Evolutionary conservation across 92 coral and sea anemone genomes (phyloP).

Genomic region (Zoanthus sansibaricus): DNA sequence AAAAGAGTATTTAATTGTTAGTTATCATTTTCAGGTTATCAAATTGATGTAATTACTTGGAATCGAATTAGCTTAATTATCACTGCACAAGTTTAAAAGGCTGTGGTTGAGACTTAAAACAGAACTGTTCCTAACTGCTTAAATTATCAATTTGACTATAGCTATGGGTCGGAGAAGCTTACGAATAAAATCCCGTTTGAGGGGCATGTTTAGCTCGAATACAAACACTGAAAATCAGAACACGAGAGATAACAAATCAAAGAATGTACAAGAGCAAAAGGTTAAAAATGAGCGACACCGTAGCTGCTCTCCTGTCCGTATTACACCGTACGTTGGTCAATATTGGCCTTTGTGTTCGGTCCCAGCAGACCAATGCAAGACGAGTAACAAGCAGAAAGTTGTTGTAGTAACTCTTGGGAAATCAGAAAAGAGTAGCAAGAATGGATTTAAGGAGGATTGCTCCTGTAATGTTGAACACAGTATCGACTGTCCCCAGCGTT

Average conservation of each 20-base stretch:
- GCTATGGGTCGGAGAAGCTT: not conserved
- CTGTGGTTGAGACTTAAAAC: too few species aligned
- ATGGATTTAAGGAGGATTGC: not conserved
- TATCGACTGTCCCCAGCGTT: not conserved
- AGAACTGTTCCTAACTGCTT: too few species aligned
- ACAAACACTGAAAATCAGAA: not conserved
- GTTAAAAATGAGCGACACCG: not conserved
- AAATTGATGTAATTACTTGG: too few species aligned
- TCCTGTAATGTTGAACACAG: slow-evolving; percentile 9
- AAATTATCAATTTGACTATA: not conserved
- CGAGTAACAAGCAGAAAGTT: not conserved
- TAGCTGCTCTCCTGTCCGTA: not conserved
- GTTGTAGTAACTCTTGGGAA: not conserved
- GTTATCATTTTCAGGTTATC: too few species aligned
- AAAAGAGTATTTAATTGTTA: too few species aligned
- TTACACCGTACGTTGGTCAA: not conserved
- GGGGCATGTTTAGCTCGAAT: not conserved
- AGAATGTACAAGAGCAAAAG: not conserved
- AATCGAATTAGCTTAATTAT: too few species aligned
- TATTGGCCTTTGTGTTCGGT: not conserved
- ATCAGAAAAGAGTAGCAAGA: not conserved
- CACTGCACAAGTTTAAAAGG: too few species aligned
- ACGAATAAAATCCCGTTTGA: not conserved
- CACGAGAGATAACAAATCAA: not conserved
- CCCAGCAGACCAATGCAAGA: not conserved